Percentiles rank a stretch among this genome's conserved stretches.
phyloP scores from a whole-genome alignment of 2,113 vertebrate species.

The Cichladusa arquata region DNA sequence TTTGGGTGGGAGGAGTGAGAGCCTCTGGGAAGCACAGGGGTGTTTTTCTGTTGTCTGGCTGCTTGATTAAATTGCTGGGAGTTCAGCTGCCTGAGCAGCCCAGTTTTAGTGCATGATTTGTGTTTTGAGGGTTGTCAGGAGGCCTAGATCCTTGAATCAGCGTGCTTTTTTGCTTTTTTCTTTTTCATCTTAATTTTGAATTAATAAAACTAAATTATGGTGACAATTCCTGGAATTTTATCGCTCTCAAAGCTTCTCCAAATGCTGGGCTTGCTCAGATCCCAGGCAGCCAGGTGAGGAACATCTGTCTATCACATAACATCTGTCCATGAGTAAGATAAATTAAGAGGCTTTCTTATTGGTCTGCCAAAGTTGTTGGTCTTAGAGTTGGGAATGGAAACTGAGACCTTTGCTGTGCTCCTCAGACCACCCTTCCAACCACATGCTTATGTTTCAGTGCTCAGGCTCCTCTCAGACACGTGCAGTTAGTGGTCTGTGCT shows the following conservation, averaged over 20 bases:
- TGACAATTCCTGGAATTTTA: neutral
- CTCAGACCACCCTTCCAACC: constrained; percentile 23
- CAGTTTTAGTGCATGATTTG: constrained; percentile 20
- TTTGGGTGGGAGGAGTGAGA: neutral
- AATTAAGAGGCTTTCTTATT: neutral
- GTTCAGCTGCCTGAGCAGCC: neutral
- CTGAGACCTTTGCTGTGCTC: neutral
- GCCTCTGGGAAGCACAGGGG: neutral
- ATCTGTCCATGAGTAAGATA: neutral
- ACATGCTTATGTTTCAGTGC: neutral
- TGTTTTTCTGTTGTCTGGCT: constrained; percentile 32
- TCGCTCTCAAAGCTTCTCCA: neutral
- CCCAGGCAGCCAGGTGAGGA: neutral
- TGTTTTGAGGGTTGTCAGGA: neutral
- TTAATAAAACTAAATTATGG: neutral
- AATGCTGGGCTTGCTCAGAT: neutral
- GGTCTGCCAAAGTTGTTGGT: neutral
- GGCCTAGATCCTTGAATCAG: neutral
- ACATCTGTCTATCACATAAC: neutral
- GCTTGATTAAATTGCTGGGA: constrained; percentile 17
- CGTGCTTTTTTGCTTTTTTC: neutral
- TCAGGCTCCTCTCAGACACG: neutral
- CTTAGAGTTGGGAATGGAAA: neutral
- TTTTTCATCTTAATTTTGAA: neutral
- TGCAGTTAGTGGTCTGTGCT: constrained; percentile 13